Conservation (phyloP, 2,797 vertebrate species). For the Leuciscus waleckii region DNA sequence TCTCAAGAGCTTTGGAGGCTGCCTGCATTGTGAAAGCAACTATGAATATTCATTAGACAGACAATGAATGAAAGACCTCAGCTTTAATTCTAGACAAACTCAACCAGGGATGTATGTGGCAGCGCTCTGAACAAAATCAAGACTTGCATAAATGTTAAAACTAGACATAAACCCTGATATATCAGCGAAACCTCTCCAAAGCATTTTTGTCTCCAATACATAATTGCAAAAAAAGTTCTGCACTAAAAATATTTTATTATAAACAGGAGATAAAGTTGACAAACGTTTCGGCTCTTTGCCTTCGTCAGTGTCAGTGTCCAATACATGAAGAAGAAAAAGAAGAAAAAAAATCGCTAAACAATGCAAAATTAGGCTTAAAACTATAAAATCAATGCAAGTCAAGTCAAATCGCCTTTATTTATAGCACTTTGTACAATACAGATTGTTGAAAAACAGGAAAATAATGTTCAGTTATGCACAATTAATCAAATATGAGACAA, state of each 20-base stretch:
- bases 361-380: not conserved
- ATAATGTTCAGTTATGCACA: not conserved
- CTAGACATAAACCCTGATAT: not conserved
- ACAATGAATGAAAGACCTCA: slow-evolving; percentile 50
- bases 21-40: slow-evolving; percentile 48
- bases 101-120: slow-evolving; percentile 14
- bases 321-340: too few species aligned
- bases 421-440: not conserved
- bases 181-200: not conserved
- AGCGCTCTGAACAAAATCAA: slow-evolving; percentile 9
- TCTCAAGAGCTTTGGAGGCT: slow-evolving; percentile 67
- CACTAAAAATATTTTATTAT: too few species aligned
- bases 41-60: slow-evolving; percentile 63
- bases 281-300: too few species aligned
- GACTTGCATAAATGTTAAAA: not conserved
- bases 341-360: not conserved
- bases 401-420: not conserved
- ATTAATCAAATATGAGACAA: not conserved
- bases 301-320: too few species aligned
- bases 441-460: not conserved
- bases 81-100: slow-evolving; percentile 48
- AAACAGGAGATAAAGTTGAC: too few species aligned
- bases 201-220: too few species aligned
- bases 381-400: not conserved
- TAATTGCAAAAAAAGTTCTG: too few species aligned